These are phyloP conservation scores for Eurystomus gularis DNA, from an alignment of 2,113 vertebrate genomes.

Conservation along the genomic window DNA sequence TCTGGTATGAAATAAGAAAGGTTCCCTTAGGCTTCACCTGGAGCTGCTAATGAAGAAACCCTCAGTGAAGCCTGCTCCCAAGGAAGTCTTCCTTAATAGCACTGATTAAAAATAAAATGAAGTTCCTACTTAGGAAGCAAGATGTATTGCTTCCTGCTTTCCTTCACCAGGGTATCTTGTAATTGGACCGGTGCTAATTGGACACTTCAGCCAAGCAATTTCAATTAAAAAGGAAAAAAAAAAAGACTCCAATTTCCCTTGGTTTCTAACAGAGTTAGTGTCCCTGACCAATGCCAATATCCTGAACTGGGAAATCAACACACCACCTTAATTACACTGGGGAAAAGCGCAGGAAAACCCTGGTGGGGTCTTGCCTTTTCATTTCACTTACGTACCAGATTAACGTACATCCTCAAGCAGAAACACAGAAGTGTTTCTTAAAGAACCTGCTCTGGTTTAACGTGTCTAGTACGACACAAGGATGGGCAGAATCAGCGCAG, in stretches of 20 bases:
- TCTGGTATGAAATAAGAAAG: slow-evolving; percentile 16
- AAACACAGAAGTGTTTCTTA: neutral
- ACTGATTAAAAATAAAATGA: slow-evolving; percentile 40
- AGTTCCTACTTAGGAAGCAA: slow-evolving; percentile 7
- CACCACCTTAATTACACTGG: neutral
- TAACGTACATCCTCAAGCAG: neutral
- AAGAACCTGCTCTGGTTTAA: neutral
- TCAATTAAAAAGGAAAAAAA: neutral
- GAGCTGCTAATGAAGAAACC: slow-evolving; percentile 54
- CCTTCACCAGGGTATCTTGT: neutral
- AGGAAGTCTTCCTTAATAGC: slow-evolving; percentile 22
- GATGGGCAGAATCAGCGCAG: neutral
- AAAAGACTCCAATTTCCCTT: neutral
- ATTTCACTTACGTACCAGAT: neutral
- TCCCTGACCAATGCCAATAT: neutral
- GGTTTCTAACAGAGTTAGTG: neutral
- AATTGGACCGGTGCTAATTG: slow-evolving; percentile 39
- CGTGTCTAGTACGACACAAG: neutral
- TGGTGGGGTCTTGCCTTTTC: neutral
- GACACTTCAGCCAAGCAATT: neutral
- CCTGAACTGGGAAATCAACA: slow-evolving; percentile 8
- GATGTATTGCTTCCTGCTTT: neutral
- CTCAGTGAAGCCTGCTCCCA: neutral
- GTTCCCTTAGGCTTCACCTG: slow-evolving; percentile 26
- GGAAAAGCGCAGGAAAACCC: neutral